These are phyloP conservation scores for Sciurus niger DNA, from an alignment of 2,113 vertebrate genomes.

Conservation along the genomic window DNA sequence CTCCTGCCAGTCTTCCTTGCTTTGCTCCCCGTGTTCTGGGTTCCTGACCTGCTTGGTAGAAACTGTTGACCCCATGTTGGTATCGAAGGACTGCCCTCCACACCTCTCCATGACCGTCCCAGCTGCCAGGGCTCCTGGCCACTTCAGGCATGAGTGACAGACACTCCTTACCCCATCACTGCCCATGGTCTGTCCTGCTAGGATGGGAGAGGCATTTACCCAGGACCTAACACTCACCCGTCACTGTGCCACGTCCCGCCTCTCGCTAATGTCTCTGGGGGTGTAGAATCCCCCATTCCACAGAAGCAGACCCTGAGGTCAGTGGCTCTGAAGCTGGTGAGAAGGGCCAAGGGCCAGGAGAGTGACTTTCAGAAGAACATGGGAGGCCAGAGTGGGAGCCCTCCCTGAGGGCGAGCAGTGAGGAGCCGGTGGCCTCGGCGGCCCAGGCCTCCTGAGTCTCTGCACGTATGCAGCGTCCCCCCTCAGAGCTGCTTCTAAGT, in stretches of 20 bases:
- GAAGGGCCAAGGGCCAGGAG: no score
- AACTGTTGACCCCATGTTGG: neutral
- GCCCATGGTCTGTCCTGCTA: neutral
- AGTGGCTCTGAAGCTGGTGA: fast-evolving
- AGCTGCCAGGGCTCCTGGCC: neutral
- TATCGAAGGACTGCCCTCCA: neutral
- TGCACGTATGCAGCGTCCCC: neutral
- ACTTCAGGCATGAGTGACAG: neutral
- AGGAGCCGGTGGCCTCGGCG: no score
- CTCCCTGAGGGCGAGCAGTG: neutral
- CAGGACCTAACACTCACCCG: fast-evolving
- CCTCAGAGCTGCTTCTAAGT: neutral
- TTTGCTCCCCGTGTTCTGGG: fast-evolving
- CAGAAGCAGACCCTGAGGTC: neutral
- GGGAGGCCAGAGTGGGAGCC: neutral
- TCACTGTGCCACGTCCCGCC: fast-evolving
- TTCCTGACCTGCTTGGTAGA: fast-evolving
- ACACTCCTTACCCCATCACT: fast-evolving
- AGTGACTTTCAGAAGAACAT: neutral
- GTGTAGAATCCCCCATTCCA: fast-evolving
- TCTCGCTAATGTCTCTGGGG: fast-evolving
- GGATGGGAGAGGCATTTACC: fast-evolving
- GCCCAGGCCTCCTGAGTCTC: neutral
- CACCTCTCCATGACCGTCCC: no score
- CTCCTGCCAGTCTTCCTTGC: fast-evolving